Base-by-base conservation (phyloP, 2,113 vertebrate species). In the Pseudopipra pipra region DNA sequence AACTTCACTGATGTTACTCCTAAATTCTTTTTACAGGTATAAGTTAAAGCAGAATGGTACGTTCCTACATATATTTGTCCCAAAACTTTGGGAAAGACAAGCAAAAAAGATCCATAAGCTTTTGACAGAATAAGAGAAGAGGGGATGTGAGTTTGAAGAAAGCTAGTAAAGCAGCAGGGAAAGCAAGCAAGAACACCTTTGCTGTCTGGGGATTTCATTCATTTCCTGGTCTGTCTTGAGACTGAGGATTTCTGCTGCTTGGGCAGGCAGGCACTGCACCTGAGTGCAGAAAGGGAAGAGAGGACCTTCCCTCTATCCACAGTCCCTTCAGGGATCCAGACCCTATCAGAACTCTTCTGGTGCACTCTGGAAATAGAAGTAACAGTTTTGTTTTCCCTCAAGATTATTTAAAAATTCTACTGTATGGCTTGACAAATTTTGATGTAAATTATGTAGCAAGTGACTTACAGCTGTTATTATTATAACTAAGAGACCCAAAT, bases 291-390 rank as follows among this genome's bases (percentile, higher is more conserved):
- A 73, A 85, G n/a, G 21, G 21, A 76, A 76, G 23, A 54, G 9
- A 3, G 5, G 6, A 0, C 3, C 37, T 83, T 56, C 12, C 22
- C 8, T 83, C 28, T 23, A 51, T 22, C 19, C 2, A 1, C 20
- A 66, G 3, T 56, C 25, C 51, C 25, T 56, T 51, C 16, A 67
- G 33, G 28, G 22, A 77, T 63, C 14, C 51, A 79, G 28, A 70
- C 6, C 9, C 10, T 51, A 27, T 22, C 33, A 72, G 11, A 3
- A 46, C 6, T 52, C 16, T 68, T 49, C 17, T 51, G n/a, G 21
- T 15, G 31, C 3, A 27, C 22, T 66, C 16, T 18, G 51, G 31
- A 61, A 89, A 81, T 62, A 52, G 59, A 6, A 20, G 2, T 9
- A 47, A 12, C 5, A 35, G 3, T 9, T 28, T 51, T 39, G n/a